Evolutionary conservation across 2,797 vertebrate species (phyloP).

Genomic region (Sebastes steindachneri): DNA sequence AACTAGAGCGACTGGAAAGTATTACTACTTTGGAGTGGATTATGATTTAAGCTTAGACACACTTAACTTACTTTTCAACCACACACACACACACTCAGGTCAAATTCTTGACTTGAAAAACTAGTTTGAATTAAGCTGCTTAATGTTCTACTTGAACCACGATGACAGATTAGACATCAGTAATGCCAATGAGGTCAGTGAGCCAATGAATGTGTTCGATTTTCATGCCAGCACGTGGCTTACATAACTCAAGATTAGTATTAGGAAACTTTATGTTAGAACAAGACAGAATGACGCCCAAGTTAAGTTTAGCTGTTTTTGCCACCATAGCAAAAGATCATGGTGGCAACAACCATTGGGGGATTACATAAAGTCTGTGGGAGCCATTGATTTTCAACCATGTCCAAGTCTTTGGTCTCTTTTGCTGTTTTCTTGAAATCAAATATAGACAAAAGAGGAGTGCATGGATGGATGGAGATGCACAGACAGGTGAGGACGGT

Average conservation of each 20-base stretch:
- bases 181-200: neutral
- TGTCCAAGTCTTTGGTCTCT: neutral
- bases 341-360: neutral
- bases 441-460: neutral
- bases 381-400: neutral
- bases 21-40: constrained; percentile 32
- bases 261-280: neutral
- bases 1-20: constrained; percentile 1
- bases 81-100: constrained; percentile 13
- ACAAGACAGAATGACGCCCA: neutral
- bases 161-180: neutral
- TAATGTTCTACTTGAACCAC: neutral
- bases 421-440: neutral
- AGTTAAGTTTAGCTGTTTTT: neutral
- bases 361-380: neutral
- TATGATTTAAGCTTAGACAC: constrained; percentile 21
- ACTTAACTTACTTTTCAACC: constrained; percentile 28
- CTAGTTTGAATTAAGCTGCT: neutral
- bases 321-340: neutral
- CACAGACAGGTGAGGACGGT: neutral
- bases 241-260: neutral
- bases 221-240: neutral
- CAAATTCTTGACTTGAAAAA: constrained; percentile 13
- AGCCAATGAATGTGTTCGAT: neutral
- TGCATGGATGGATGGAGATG: neutral